Conservation (phyloP, 1,140 invertebrate genomes). For the Brachionus plicatilis region DNA sequence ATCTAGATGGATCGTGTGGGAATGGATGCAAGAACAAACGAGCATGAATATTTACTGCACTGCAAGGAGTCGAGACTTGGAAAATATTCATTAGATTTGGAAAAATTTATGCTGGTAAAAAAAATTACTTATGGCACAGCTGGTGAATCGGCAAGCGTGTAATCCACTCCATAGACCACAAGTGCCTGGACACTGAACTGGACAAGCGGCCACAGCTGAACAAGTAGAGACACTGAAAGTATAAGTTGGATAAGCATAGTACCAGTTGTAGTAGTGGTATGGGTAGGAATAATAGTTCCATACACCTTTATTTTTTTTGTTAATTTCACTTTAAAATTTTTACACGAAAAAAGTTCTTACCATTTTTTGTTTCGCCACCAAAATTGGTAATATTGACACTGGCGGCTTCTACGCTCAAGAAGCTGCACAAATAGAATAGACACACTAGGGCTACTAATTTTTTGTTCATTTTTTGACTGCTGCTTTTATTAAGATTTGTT, state of each 20-base stretch:
- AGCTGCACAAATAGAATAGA: not conserved
- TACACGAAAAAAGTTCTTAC: not conserved
- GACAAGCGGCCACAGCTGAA: not conserved
- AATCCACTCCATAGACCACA: slow-evolving; percentile 34
- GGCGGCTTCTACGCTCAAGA: not conserved
- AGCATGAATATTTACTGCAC: not conserved
- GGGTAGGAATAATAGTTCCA: slow-evolving; percentile 15
- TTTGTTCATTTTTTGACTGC: slow-evolving; percentile 12
- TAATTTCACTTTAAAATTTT: not conserved
- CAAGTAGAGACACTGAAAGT: not conserved
- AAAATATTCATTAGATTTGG: not conserved
- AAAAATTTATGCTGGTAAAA: not conserved
- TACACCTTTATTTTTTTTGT: not conserved
- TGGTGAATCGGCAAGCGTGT: slow-evolving; percentile 17
- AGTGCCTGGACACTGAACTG: slow-evolving; percentile 22
- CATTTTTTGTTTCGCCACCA: not conserved
- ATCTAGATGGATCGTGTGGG: slow-evolving; percentile 17
- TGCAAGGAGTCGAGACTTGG: slow-evolving; percentile 9
- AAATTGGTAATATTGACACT: not conserved
- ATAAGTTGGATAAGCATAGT: slow-evolving; percentile 31
- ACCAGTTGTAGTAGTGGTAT: slow-evolving; percentile 27
- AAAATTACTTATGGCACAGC: slow-evolving; percentile 7
- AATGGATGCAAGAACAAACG: slow-evolving; percentile 24
- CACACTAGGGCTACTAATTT: not conserved
- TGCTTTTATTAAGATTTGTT: not conserved